Evolutionary conservation across 2,888 invertebrate species (phyloP), one percentile per base, ranked within the genome.

Genomic region (Drosophila formosana): DNA sequence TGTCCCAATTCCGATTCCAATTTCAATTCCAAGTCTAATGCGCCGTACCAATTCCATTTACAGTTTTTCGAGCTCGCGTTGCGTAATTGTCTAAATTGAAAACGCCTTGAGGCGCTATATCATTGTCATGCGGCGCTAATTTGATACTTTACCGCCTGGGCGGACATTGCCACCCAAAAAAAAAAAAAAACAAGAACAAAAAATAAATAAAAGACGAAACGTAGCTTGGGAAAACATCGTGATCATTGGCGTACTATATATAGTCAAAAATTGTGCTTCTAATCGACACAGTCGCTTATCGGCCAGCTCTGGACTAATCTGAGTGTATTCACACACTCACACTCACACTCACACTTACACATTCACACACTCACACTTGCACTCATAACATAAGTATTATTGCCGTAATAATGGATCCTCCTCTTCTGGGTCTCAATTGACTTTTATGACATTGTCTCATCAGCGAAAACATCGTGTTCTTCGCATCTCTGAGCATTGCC

Each of bases 31-130:
- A 43, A 18, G 26, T 53, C 41, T 25, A 56, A 26, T 41, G 25
- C n/a, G 39, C 50, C 13, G 58, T 67, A 63, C 49, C 57, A 60
- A 45, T 69, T 70, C 61, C 66, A 72, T 58, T 65, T 65, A 61
- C 63, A 61, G 64, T 72, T 58, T 49, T 25, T 37, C 37, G n/a
- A 55, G 53, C 65, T 62, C 66, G 63, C 37, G 37, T 79, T 88
- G 76, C 83, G 80, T 72, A 85, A 88, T 85, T 85, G 85, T 61
- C 75, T 86, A 75, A 85, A 85, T 85, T 85, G 85, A 85, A 85
- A 88, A 39, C 76, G 86, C 85, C 85, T 85, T 85, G 85, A 75
- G 84, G 72, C 71, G 77, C 74, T 85, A 85, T 85, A 85, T 85
- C 84, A 85, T 78, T 85, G 80, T 64, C 82, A 80, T 72, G 77